A percentile compares a stretch with the other conserved stretches of the same genome.
These are phyloP conservation scores for Genyomyrus donnyi DNA, from an alignment of 2,113 vertebrate genomes.

Conservation along the genomic window DNA sequence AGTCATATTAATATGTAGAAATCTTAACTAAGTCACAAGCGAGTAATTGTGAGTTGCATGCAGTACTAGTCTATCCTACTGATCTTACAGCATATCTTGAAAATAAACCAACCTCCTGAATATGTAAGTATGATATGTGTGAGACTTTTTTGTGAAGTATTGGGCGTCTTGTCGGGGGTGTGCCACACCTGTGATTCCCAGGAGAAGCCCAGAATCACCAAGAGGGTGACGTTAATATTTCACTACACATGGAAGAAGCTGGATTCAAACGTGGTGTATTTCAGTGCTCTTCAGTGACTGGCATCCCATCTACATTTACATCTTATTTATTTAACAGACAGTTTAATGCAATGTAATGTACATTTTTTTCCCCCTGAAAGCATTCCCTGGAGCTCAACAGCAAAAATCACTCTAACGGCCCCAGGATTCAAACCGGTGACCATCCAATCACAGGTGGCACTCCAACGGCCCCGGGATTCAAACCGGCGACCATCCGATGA, in stretches of 20 bases:
- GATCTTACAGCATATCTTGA: not conserved
- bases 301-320: not conserved
- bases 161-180: not conserved
- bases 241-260: not conserved
- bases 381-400: not conserved
- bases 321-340: not conserved
- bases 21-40: not conserved
- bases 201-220: not conserved
- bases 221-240: not conserved
- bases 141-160: not conserved
- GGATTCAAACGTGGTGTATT: not conserved
- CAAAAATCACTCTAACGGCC: not conserved
- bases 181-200: not conserved
- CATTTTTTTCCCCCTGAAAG: not conserved
- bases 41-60: not conserved
- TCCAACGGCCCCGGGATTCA: not conserved
- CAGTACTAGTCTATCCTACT: not conserved
- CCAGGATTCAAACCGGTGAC: too few relatives aligned
- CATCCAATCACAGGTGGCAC: too few relatives aligned
- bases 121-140: not conserved
- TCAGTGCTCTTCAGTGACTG: not conserved
- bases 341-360: not conserved
- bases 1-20: not conserved
- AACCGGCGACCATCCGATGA: not conserved
- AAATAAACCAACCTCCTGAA: not conserved